These are phyloP conservation scores for Lethenteron camtschaticum DNA, from an alignment of 2,113 vertebrate genomes.

Conservation along the genomic window DNA sequence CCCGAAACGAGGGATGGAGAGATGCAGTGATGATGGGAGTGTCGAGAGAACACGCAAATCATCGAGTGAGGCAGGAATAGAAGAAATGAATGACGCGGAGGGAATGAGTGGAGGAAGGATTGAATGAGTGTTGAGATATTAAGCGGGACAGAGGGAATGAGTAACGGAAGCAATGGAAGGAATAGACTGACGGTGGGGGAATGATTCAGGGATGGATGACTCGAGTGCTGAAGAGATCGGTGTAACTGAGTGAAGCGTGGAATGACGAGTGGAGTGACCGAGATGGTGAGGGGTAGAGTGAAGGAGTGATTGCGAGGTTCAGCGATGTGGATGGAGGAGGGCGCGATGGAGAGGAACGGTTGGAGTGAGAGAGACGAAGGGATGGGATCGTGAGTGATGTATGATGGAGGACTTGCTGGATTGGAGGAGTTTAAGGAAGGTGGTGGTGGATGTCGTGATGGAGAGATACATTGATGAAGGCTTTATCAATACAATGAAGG, in stretches of 20 bases:
- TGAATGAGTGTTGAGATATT: background rate
- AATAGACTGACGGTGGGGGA: background rate
- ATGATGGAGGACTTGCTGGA: no score
- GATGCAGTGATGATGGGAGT: background rate
- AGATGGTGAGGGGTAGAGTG: background rate
- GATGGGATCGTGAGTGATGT: background rate
- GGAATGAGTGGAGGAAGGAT: background rate
- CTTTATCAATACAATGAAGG: no score
- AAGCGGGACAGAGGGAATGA: background rate
- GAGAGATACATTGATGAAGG: no score
- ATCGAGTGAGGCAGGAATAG: background rate
- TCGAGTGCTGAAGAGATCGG: no score
- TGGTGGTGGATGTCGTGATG: no score
- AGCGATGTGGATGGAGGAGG: no score
- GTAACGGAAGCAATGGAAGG: background rate
- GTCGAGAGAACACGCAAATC: background rate
- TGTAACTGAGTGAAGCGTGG: background rate
- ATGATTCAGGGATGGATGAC: background rate
- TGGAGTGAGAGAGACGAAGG: background rate
- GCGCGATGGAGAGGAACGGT: background rate
- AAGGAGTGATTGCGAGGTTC: background rate
- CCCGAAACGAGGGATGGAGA: background rate
- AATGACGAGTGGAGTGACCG: background rate
- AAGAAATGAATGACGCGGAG: background rate
- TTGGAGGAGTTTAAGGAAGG: no score